Conservation (phyloP, 1,140 invertebrate species). For the Pantala flavescens region DNA sequence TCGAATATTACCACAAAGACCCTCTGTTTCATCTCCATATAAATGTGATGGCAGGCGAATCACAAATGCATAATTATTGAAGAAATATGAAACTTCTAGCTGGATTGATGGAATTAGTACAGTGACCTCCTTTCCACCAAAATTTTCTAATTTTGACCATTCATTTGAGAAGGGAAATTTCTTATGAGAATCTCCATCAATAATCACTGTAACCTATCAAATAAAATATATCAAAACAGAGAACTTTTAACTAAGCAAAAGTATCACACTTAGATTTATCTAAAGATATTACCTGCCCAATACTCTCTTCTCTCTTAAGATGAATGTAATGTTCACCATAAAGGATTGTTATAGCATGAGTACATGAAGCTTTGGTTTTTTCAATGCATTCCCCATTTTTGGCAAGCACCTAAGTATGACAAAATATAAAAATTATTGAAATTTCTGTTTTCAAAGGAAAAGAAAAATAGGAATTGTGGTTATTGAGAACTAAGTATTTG, state of each 20-base stretch:
- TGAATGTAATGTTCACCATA: slow-evolving; percentile 51
- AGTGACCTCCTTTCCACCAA: slow-evolving; percentile 32
- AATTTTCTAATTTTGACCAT: slow-evolving; percentile 35
- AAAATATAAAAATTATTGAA: too few species aligned
- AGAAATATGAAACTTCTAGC: slow-evolving; percentile 19
- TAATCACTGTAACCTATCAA: slow-evolving; percentile 18
- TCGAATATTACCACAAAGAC: slow-evolving; percentile 53
- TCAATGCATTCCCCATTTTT: slow-evolving; percentile 49
- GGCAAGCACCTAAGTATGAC: too few species aligned
- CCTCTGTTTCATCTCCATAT: slow-evolving; percentile 60
- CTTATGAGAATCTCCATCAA: slow-evolving; percentile 31
- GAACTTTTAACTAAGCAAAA: background rate
- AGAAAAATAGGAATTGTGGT: too few species aligned
- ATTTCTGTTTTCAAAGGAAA: too few species aligned
- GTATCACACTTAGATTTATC: background rate
- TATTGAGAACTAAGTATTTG: too few species aligned
- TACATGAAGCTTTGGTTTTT: slow-evolving; percentile 43
- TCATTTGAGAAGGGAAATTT: slow-evolving; percentile 30
- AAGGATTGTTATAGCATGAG: slow-evolving; percentile 49
- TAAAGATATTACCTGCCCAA: background rate
- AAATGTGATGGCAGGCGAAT: slow-evolving; percentile 56
- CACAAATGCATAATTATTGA: slow-evolving; percentile 37
- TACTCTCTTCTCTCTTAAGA: slow-evolving; percentile 33
- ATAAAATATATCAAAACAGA: background rate
- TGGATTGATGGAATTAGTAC: slow-evolving; percentile 31